A percentile compares a stretch with the other conserved stretches of the same genome.
These are phyloP conservation scores for Aphaenogaster ashmeadi DNA, from an alignment of 1,140 invertebrate species.

Conservation along the genomic window DNA sequence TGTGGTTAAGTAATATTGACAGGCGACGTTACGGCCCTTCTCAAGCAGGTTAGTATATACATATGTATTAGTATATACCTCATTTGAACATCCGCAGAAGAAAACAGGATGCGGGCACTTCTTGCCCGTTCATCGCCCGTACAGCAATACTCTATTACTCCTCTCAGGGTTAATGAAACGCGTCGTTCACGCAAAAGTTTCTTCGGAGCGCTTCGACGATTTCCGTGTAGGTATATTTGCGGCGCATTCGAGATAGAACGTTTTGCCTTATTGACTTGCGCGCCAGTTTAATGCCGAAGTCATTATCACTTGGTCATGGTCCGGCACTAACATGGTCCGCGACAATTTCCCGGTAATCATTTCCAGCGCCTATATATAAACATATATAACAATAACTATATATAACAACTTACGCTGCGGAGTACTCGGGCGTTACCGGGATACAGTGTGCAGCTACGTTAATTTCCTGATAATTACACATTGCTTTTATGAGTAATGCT, in stretches of 20 bases:
- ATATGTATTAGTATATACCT: background rate
- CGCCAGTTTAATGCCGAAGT: conserved; percentile 57
- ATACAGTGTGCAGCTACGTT: background rate
- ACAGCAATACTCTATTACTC: background rate
- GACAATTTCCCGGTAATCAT: conserved; percentile 7
- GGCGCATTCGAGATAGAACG: conserved; percentile 48
- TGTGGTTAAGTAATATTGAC: conserved; percentile 24
- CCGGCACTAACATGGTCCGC: background rate
- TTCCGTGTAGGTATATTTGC: conserved; percentile 22
- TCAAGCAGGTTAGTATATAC: background rate
- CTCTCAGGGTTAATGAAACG: conserved; percentile 48
- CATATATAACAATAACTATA: no score
- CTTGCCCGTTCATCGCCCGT: background rate
- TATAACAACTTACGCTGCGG: background rate
- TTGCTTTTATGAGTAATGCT: conserved; percentile 11
- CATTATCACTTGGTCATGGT: conserved; percentile 56
- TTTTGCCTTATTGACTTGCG: conserved; percentile 51
- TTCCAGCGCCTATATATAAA: conserved; percentile 7
- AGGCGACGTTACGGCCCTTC: background rate
- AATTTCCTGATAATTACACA: conserved; percentile 24
- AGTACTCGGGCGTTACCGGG: background rate
- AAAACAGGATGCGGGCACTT: conserved; percentile 2
- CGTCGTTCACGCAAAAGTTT: conserved; percentile 3
- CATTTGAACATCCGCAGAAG: conserved; percentile 8
- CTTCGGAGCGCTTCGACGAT: background rate